Conservation (phyloP, 2,888 invertebrate genomes). For the Cantharis rufa region DNA sequence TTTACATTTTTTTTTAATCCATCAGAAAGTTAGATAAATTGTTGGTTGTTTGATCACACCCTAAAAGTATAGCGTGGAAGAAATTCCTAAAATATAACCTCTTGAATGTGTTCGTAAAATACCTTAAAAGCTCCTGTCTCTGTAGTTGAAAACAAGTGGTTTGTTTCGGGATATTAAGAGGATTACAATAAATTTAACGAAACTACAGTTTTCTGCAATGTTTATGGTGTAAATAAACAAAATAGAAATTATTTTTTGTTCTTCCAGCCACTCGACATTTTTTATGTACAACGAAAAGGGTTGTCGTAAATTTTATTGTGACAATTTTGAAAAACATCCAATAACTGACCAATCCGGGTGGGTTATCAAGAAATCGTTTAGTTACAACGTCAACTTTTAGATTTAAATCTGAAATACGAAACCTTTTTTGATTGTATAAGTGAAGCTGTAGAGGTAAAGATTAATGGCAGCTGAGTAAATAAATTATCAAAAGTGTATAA, state of each 20-base stretch:
- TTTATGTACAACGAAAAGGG: not conserved
- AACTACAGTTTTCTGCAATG: not conserved
- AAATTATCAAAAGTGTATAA: slow-evolving; percentile 7
- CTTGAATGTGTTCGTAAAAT: not conserved
- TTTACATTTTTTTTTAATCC: not conserved
- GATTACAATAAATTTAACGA: not conserved
- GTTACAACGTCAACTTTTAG: slow-evolving; percentile 6
- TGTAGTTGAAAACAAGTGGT: not conserved
- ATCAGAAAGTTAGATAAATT: not conserved
- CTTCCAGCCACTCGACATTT: not conserved
- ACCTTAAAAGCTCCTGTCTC: slow-evolving; percentile 1
- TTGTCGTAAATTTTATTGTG: not conserved
- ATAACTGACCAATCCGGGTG: not conserved
- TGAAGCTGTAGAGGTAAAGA: slow-evolving; percentile 6
- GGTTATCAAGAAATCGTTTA: not conserved
- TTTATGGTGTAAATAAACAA: not conserved
- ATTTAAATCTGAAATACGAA: slow-evolving; percentile 17
- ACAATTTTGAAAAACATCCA: not conserved
- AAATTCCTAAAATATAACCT: not conserved
- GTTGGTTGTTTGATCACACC: not conserved
- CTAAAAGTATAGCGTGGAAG: not conserved
- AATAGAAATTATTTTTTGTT: not conserved
- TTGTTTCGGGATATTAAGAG: not conserved
- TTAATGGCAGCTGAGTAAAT: slow-evolving; percentile 23
- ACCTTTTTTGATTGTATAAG: slow-evolving; percentile 4